Base-by-base conservation (phyloP, 2,113 vertebrate genomes). In the Castor canadensis region DNA sequence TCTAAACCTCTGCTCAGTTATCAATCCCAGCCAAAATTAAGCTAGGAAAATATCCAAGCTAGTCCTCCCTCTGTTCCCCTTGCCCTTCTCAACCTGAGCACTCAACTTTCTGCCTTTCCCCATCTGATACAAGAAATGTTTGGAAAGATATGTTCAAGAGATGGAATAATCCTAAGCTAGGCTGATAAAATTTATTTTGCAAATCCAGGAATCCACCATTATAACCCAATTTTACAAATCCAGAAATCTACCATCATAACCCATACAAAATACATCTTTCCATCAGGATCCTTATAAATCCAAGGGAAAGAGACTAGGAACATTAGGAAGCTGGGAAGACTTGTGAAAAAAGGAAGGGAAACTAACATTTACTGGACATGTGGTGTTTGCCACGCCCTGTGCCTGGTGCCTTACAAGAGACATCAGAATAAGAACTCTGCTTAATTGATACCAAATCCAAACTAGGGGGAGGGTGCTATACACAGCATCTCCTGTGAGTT, bases 141-240 rank as follows among this genome's bases (percentile, higher is more conserved):
- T 38, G 45, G 60, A 43, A 58, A 64, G 45, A 66, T 38, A 45
- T 76, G 80, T 77, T 67, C 58, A 54, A 96, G 43, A 58, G 32
- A 60, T 24, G 6, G 20, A 60, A 60, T 19, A 16, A 60, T 19
- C 20, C 3, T 6, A 24, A 24, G 26, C 26, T 60, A n/a, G 1
- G 1, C 5, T 75, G 72, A 81, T 47, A n/a, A 76, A 83, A 80
- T 16, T 38, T 32, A 62, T 67, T 71, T 71, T 76, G 82, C 54
- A 93, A 82, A 67, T 77, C 54, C 64, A 72, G 92, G 81, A 75
- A 86, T 19, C 56, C n/a, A 54, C n/a, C n/a, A n/a, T n/a, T n/a
- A n/a, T n/a, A n/a, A n/a, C n/a, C n/a, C n/a, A n/a, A n/a, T n/a
- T n/a, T n/a, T n/a, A n/a, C n/a, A n/a, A n/a, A n/a, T n/a, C n/a